These are phyloP conservation scores for Petrocephalus microphthalmus DNA, from an alignment of 2,113 vertebrate genomes.

Conservation along the genomic window DNA sequence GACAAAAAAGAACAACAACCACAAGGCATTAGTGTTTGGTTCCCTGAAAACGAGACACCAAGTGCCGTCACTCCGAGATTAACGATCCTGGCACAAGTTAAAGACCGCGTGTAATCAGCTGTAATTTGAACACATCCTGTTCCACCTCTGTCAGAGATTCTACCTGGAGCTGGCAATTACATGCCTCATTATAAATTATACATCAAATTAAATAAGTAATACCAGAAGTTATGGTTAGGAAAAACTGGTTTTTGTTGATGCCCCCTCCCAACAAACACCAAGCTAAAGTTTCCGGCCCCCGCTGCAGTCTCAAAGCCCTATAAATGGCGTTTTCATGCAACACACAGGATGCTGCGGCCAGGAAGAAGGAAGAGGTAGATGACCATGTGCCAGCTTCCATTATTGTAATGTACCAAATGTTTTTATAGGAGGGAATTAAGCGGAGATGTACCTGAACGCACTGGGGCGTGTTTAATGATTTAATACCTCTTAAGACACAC, in stretches of 20 bases:
- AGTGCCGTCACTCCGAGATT: background rate
- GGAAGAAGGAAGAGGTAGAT: conserved; percentile 21
- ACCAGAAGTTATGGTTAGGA: background rate
- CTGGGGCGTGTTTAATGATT: conserved; percentile 11
- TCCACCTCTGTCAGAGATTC: background rate
- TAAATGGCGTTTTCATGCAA: background rate
- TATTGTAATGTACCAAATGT: conserved; percentile 31
- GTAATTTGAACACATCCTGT: background rate
- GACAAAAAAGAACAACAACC: background rate
- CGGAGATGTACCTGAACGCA: conserved; percentile 16
- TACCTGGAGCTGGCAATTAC: background rate
- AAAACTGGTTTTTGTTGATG: background rate
- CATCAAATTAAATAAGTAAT: background rate
- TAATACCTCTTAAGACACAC: conserved; percentile 10
- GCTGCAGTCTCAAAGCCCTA: conserved; percentile 19
- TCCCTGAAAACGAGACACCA: background rate
- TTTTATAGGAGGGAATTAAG: conserved; percentile 24
- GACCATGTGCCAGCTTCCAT: background rate
- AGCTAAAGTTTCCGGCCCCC: conserved; percentile 40
- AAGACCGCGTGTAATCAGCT: background rate
- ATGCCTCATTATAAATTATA: background rate
- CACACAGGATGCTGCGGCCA: conserved; percentile 8
- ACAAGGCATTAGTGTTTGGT: background rate
- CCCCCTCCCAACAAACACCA: conserved; percentile 50
- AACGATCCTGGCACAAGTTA: background rate